phyloP scores from a whole-genome alignment of 2,797 vertebrate genomes.

The Danio aesculapii region DNA sequence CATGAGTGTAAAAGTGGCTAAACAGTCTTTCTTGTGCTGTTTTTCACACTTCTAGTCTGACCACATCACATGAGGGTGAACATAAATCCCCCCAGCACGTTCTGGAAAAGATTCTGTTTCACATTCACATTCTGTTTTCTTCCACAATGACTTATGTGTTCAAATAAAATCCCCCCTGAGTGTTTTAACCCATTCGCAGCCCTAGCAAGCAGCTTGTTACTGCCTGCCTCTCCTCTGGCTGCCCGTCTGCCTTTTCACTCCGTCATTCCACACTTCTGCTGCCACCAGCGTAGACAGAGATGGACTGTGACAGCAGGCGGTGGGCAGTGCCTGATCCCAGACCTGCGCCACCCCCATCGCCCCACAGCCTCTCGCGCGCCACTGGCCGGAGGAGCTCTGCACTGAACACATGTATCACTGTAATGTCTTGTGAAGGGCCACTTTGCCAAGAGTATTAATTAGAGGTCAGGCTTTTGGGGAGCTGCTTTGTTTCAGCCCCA shows the following conservation, averaged over 20 bases:
- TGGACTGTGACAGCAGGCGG: constrained; percentile 65
- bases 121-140: neutral
- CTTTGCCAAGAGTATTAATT: constrained; percentile 84
- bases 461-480: constrained; percentile 82
- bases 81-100: neutral
- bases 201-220: constrained; percentile 55
- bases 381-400: constrained; percentile 53
- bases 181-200: constrained; percentile 24
- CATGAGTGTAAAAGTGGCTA: too few species aligned
- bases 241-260: constrained; percentile 43
- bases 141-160: constrained; percentile 3
- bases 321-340: constrained; percentile 64
- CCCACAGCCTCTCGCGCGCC: constrained; percentile 55
- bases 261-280: constrained; percentile 59
- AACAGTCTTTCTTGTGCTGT: too few species aligned
- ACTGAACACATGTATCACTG: constrained; percentile 64
- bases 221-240: constrained; percentile 46
- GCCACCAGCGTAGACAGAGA: constrained; percentile 62
- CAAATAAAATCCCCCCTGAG: constrained; percentile 28
- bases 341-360: constrained; percentile 44
- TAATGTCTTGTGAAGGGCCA: constrained; percentile 72
- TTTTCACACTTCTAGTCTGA: neutral
- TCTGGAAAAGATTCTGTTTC: neutral
- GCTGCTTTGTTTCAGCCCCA: constrained; percentile 72
- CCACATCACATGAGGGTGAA: neutral